Base-by-base conservation (phyloP, 2,113 vertebrate species). In the Nannospalax galili region DNA sequence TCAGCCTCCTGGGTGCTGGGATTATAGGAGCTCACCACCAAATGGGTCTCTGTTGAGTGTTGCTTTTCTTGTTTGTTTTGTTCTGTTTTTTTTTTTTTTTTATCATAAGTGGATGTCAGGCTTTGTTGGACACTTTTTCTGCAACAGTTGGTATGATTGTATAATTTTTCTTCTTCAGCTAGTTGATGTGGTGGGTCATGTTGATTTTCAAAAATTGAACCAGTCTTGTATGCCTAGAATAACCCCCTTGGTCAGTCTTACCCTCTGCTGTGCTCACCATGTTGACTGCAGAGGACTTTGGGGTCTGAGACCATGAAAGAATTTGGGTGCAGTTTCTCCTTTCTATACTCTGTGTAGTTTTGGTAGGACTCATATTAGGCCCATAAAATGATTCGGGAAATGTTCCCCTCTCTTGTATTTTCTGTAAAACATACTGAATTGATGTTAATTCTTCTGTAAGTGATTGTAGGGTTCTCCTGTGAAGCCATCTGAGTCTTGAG, bases 181-280 rank as follows among this genome's bases (percentile, higher is more conserved):
- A 12, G 20, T 14, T 19, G 48, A 15, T 6, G 0, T 16, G 7
- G 42, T 28, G 20, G 84, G 10, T 52, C 1, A 52, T 7, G 4
- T 8, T 6, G n/a, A 24, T 14, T 84, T 72, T 24, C 60, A 30
- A 35, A 48, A 40, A 22, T 16, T 20, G 35, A 70, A 56, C 64
- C 62, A 32, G 22, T 22, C 58, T 45, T 67, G 37, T n/a, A 9
- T 37, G 5, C 48, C n/a, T 4, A 28, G 40, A 37, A 17, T 26
- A 37, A n/a, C 45, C n/a, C n/a, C n/a, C n/a, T n/a, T n/a, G n/a
- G n/a, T n/a, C 58, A 17, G 16, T 58, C 58, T 58, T 17, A 58
- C 58, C 10, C 58, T n/a, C 58, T 48, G 9, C 42, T 72, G 37
- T 37, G 1, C 56, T 40, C 37, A 24, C 0, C 24, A 40, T 78